Evolutionary conservation across 2,797 vertebrate species (phyloP).

Genomic region (Dipus sagitta): DNA sequence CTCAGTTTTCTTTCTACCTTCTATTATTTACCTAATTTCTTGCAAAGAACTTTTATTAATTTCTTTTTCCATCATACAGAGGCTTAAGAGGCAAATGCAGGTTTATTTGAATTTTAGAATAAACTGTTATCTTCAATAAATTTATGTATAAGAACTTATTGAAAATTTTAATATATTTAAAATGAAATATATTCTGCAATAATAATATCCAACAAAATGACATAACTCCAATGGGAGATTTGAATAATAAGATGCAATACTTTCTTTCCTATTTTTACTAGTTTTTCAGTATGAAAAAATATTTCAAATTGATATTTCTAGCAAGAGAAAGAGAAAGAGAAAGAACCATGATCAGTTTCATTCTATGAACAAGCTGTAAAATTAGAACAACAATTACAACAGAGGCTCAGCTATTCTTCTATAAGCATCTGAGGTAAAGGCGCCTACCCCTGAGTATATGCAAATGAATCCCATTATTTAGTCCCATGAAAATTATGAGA

Average conservation of each 20-base stretch:
- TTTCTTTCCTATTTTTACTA: background rate
- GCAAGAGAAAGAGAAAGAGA: background rate
- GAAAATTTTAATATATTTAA: slow-evolving; percentile 23
- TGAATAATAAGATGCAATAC: background rate
- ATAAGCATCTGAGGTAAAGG: background rate
- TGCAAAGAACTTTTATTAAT: background rate
- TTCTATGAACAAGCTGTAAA: background rate
- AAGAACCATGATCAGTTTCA: background rate
- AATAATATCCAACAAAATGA: background rate
- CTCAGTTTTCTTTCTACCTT: background rate
- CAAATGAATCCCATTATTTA: background rate
- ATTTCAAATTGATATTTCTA: background rate
- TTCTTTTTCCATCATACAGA: slow-evolving; percentile 33
- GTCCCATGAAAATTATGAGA: background rate
- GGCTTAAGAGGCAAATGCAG: background rate
- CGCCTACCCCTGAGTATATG: background rate
- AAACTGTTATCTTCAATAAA: background rate
- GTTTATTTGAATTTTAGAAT: background rate
- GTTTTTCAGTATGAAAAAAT: background rate
- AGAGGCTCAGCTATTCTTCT: background rate
- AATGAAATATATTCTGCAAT: background rate
- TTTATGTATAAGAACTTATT: slow-evolving; percentile 57
- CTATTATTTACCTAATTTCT: background rate
- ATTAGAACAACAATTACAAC: slow-evolving; percentile 18
- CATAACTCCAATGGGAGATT: background rate